Evolutionary conservation across 2,113 vertebrate species (phyloP).

Genomic region (Saccopteryx leptura): DNA sequence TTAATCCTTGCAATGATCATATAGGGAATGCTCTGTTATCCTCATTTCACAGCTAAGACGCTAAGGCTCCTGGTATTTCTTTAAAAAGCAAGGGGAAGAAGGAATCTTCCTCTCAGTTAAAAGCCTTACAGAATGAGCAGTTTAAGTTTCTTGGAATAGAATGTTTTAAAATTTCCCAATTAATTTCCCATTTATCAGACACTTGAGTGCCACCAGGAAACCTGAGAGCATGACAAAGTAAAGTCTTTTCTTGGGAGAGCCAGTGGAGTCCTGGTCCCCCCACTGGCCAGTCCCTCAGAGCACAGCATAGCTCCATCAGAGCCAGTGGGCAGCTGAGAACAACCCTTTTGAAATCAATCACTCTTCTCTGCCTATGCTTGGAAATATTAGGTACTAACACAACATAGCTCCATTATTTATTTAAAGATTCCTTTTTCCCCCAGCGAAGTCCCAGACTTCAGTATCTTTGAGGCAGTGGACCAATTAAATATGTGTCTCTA

Average conservation of each 20-base stretch:
- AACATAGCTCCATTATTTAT: constrained; percentile 79
- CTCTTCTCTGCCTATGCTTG: neutral
- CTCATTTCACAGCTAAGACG: neutral
- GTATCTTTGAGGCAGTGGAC: constrained; percentile 75
- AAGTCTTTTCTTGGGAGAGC: rapidly evolving
- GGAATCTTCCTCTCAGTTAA: neutral
- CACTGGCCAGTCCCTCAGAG: neutral
- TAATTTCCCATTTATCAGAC: neutral
- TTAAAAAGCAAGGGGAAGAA: neutral
- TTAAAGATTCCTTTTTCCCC: constrained; percentile 40
- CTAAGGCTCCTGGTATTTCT: neutral
- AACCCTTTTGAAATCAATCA: constrained; percentile 70
- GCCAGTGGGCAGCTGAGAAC: neutral
- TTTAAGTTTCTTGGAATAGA: neutral
- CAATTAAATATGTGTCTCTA: constrained; percentile 73
- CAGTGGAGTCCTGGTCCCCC: neutral
- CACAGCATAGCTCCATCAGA: rapidly evolving
- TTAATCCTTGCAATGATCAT: neutral
- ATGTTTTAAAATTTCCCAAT: neutral
- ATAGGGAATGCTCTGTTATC: neutral
- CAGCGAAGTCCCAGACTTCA: constrained; percentile 55
- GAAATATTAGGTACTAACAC: constrained; percentile 74
- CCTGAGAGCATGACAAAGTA: neutral
- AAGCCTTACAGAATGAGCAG: rapidly evolving
- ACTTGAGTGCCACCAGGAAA: neutral